These are phyloP conservation scores for Caradrina kadenii DNA, from an alignment of 2,888 invertebrate genomes.

Conservation along the genomic window DNA sequence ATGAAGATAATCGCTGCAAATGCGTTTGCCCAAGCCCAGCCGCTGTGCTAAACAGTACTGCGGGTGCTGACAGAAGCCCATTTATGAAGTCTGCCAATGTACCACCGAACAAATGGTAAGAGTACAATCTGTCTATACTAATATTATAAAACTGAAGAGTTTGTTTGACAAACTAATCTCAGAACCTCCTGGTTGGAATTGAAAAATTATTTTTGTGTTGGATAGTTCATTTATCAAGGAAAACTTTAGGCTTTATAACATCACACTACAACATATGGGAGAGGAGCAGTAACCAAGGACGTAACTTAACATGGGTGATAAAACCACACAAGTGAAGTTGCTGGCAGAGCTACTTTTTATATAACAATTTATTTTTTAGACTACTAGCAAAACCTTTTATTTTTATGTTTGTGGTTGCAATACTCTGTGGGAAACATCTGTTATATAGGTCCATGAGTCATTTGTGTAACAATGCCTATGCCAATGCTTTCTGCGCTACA, in stretches of 20 bases:
- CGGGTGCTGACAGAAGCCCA: slow-evolving; percentile 92
- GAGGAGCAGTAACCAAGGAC: too few relatives aligned
- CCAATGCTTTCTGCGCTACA: slow-evolving; percentile 6
- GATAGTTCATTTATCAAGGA: too few relatives aligned
- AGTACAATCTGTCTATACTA: slow-evolving; percentile 8
- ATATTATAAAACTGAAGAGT: too few relatives aligned
- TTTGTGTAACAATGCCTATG: not conserved
- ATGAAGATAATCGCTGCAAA: slow-evolving; percentile 96
- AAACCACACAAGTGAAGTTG: too few relatives aligned
- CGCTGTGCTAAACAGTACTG: slow-evolving; percentile 92
- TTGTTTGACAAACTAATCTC: too few relatives aligned
- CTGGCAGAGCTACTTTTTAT: too few relatives aligned
- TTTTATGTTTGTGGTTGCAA: not conserved
- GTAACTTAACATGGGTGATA: too few relatives aligned
- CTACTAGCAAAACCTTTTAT: not conserved
- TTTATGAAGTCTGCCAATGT: slow-evolving; percentile 93
- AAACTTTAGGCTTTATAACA: too few relatives aligned
- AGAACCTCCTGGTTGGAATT: too few relatives aligned
- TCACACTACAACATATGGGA: too few relatives aligned
- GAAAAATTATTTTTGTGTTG: too few relatives aligned
- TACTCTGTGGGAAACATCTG: not conserved
- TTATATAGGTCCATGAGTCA: not conserved
- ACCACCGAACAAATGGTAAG: slow-evolving; percentile 94
- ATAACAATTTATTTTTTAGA: not conserved
- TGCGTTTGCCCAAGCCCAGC: slow-evolving; percentile 96